Evolutionary conservation across 2,113 vertebrate genomes (phyloP).

Genomic region (Myrmecophaga tridactyla): DNA sequence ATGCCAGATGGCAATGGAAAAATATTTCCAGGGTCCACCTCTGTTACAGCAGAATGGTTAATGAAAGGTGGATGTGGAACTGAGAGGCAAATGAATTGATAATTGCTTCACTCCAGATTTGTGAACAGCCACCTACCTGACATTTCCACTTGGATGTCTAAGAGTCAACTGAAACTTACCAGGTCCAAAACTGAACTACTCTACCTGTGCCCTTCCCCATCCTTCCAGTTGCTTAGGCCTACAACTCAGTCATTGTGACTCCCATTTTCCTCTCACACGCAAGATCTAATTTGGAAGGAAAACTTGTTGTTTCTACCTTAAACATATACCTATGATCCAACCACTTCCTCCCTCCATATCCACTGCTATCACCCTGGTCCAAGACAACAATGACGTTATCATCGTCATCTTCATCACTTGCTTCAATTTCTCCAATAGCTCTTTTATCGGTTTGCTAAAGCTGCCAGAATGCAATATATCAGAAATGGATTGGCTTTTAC

Average conservation of each 20-base stretch:
- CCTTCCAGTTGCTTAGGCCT: neutral
- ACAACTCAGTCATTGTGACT: neutral
- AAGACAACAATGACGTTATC: neutral
- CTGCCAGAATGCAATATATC: no score
- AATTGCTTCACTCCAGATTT: neutral
- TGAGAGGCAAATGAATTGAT: neutral
- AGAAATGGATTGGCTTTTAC: no score
- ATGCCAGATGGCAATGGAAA: neutral
- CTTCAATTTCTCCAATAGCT: neutral
- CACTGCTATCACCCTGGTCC: neutral
- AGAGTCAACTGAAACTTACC: neutral
- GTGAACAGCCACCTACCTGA: neutral
- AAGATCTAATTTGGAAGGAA: neutral
- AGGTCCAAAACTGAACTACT: neutral
- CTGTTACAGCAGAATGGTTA: no score
- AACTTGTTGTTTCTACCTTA: neutral
- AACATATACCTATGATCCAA: no score
- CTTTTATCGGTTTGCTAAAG: no score
- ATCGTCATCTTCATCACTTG: neutral
- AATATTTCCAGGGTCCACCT: neutral
- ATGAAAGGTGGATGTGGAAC: neutral
- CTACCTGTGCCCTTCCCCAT: neutral
- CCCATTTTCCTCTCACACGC: neutral
- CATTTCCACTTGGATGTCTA: neutral
- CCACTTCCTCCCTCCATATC: neutral